Evolutionary conservation across 2,888 invertebrate genomes (phyloP), one percentile per base, ranked within the genome.

Genomic region (Ectropis crepuscularia): DNA sequence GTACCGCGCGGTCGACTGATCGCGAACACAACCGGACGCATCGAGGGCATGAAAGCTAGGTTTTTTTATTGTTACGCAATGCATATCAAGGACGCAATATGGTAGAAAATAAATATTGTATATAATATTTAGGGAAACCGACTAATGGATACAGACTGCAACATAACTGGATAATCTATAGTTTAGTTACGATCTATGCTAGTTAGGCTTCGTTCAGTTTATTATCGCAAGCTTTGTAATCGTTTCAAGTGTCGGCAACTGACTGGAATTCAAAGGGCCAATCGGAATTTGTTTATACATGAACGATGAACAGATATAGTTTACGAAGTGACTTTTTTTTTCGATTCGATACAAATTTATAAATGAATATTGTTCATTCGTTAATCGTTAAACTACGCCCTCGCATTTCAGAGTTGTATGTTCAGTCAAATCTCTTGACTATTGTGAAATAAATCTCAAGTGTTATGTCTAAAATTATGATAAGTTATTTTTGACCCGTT

Each of bases 21-120:
- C 77, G 77, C 69, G 73, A 74, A 75, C 79, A 77, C 84, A 81
- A 76, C 85, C 83, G 85, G 86, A 84, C 80, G 85, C 87, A 82
- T 83, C 82, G 76, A 82, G 81, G 87, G 88, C 90, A 87, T 88
- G 81, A 86, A 87, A 90, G 91, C 91, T 90, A 90, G 82, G 88
- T 90, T 91, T 91, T 91, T 91, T 91, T 92, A 91, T 92, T 92
- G 92, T 92, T 92, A 91, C 92, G 92, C 92, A 87, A 92, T 92
- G 92, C 92, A 92, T 92, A 92, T 92, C 92, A 91, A 88, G 90
- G 86, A 92, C 92, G 92, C 92, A 92, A 92, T 92, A 92, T 92
- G 92, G 88, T 92, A 92, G 92, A 84, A 88, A 92, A 92, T 92
- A 92, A 92, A 92, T 92, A 90, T 88, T 92, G 92, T 92, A 92